Evolutionary conservation across 2,888 invertebrate genomes (phyloP), one percentile per base, ranked within the genome.

Genomic region (Lordiphosa fenestrarum): DNA sequence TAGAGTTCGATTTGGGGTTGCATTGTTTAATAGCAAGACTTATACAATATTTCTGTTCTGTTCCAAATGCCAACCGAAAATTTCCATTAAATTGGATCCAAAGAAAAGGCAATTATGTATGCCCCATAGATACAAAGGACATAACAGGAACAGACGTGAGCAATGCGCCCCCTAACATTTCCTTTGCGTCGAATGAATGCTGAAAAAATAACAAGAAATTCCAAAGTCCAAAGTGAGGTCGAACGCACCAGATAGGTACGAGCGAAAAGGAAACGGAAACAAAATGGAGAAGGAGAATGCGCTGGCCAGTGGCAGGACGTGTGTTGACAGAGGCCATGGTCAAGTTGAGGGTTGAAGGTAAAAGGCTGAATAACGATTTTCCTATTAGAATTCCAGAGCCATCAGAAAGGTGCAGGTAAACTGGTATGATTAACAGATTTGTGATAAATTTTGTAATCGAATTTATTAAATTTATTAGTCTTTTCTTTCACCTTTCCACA

Each of bases 331-430:
- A 30, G 55, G 46, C 48, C 53, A 53, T 56, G 70, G 60, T 56
- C 57, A 46, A 35, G 10, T 6, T 40, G 44, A 37, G 47, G 36
- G 50, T 58, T 49, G 30, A 30, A 36, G 56, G 25, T 54, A 44
- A 61, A 68, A 57, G 67, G 46, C 60, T 64, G 46, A 70, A 56
- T 71, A 56, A 52, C 61, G 54, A 62, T 68, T 77, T 78, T 66
- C 49, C 52, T 63, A 68, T 73, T 62, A 55, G 52, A 66, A 65
- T 58, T 66, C 41, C 40, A 65, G 41, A 47, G 49, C 46, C 41
- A 23, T 35, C 25, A 23, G 1, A 23, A 25, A 25, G 25, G 25
- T 25, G 25, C 23, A 53, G 25, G 25, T 25, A 25, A 6, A 40
- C 50, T 61, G 52, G 44, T 25, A 33, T 15, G 33, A 44, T 44